Percentiles rank a stretch among this genome's conserved stretches.
Conservation (phyloP, 1,140 invertebrate genomes). For the Diachasmimorpha longicaudata region DNA sequence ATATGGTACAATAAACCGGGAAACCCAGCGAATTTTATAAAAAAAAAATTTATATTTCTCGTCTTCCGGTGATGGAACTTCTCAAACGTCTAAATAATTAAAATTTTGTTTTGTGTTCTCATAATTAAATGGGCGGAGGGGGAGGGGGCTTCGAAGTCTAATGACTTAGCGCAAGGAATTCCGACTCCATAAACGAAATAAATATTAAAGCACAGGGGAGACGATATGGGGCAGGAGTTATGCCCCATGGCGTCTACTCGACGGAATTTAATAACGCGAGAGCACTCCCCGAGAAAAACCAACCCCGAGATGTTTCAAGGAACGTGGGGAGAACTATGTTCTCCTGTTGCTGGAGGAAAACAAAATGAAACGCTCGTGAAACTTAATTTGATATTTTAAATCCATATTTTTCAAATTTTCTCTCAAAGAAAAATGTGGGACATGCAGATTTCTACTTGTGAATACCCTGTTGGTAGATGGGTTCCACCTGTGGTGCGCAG, state of each 20-base stretch:
- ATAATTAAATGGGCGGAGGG: neutral
- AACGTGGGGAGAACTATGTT: neutral
- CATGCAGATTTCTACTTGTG: too few species aligned
- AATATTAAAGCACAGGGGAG: neutral
- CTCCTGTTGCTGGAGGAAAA: too few species aligned
- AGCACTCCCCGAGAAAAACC: neutral
- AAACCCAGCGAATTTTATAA: too few species aligned
- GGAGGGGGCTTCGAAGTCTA: neutral
- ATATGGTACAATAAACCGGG: too few species aligned
- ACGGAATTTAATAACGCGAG: neutral
- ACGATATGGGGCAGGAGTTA: neutral
- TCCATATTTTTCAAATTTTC: too few species aligned
- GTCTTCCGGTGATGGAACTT: too few species aligned
- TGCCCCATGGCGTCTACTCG: neutral
- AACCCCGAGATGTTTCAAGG: neutral
- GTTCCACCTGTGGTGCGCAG: too few species aligned
- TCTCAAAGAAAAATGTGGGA: too few species aligned
- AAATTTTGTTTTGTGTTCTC: neutral
- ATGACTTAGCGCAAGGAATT: neutral
- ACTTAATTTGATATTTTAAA: too few species aligned
- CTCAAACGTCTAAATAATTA: neutral
- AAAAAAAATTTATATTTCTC: too few species aligned
- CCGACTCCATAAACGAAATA: neutral
- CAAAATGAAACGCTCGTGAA: too few species aligned
- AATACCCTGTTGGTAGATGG: too few species aligned